A percentile compares a stretch with the other conserved stretches of the same genome.
phyloP scores from a whole-genome alignment of 1,140 invertebrate genomes.

The Schmidtea mediterranea region DNA sequence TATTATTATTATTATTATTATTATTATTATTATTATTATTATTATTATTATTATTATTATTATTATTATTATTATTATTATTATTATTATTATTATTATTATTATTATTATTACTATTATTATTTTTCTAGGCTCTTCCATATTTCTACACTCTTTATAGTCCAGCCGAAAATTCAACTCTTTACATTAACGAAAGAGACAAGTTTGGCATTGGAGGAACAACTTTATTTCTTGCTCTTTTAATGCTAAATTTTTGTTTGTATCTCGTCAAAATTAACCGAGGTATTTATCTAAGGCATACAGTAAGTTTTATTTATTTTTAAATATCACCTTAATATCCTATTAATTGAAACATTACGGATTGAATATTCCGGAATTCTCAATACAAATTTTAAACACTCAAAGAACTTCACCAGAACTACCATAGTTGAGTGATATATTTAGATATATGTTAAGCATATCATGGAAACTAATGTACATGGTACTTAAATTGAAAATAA shows the following conservation, averaged over 20 bases:
- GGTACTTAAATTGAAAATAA: too few relatives aligned
- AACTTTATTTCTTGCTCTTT: not conserved
- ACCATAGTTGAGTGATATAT: too few relatives aligned
- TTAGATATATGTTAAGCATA: too few relatives aligned
- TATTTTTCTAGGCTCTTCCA: not conserved
- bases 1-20: not conserved
- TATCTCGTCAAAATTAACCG: not conserved
- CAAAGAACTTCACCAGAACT: too few relatives aligned
- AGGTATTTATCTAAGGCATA: not conserved
- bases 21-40: not conserved
- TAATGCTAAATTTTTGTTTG: not conserved
- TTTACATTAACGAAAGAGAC: not conserved
- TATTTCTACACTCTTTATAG: not conserved
- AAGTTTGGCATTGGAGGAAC: not conserved
- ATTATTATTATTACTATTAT: not conserved
- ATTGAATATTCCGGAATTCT: too few relatives aligned
- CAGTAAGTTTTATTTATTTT: not conserved
- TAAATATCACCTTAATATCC: too few relatives aligned
- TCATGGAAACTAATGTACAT: too few relatives aligned
- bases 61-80: too few relatives aligned
- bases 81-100: too few relatives aligned
- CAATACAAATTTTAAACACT: too few relatives aligned
- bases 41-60: not conserved
- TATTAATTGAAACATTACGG: too few relatives aligned
- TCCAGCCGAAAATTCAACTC: not conserved